These are phyloP conservation scores for Heliocidaris erythrogramma DNA, from an alignment of 35 echinoderm and acorn worm genomes.

Conservation along the genomic window DNA sequence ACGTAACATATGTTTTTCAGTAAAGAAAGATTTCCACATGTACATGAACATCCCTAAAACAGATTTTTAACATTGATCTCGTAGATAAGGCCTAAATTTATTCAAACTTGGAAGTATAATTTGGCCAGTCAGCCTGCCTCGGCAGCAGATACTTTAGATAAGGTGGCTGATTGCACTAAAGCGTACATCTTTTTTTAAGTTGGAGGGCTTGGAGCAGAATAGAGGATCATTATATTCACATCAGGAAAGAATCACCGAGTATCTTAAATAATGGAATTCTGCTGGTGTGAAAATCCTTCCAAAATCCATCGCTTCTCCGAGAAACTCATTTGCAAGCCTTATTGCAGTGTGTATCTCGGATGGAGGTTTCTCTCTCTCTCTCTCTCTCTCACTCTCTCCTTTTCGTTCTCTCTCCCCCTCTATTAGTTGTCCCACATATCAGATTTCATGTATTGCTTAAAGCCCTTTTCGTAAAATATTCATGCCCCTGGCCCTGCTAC, in stretches of 20 bases:
- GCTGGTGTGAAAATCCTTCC: conserved; percentile 43
- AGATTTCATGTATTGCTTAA: conserved; percentile 42
- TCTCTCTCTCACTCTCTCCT: no score
- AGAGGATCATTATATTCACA: conserved; percentile 38
- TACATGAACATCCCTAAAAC: no score
- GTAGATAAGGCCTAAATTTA: neutral
- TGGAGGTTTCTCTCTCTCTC: conserved; percentile 8
- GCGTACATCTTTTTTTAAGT: neutral
- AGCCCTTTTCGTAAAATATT: conserved; percentile 43
- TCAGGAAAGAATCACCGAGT: neutral
- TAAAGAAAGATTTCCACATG: no score
- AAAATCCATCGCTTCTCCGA: conserved; percentile 7
- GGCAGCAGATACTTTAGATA: neutral
- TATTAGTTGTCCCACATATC: conserved; percentile 40
- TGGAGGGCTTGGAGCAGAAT: conserved; percentile 19
- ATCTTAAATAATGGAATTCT: conserved; percentile 49
- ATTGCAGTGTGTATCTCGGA: neutral
- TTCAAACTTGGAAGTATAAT: neutral
- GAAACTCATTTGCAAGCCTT: conserved; percentile 47
- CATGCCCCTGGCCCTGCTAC: conserved; percentile 21
- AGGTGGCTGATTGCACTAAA: neutral
- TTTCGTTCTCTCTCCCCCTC: neutral
- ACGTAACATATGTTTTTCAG: no score
- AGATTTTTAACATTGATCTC: neutral
- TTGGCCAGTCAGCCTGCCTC: neutral